These are phyloP conservation scores for Dinothrombium tinctorium DNA, from an alignment of 1,140 invertebrate genomes.

Conservation along the genomic window DNA sequence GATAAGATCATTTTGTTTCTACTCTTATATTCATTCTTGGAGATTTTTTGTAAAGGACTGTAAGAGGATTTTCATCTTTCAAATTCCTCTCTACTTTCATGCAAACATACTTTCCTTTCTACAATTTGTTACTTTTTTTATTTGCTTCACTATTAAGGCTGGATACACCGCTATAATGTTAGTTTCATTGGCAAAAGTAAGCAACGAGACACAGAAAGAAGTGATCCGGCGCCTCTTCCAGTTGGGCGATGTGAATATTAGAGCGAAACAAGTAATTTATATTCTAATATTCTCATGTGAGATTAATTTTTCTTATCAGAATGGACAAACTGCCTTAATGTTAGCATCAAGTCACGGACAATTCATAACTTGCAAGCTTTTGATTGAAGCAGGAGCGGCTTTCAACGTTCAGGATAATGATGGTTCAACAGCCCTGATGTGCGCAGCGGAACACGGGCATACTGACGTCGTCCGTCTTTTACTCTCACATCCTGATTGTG, in stretches of 20 bases:
- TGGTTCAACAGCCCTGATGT: conserved; percentile 82
- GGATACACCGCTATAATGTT: conserved; percentile 81
- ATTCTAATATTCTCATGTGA: no score
- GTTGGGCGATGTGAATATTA: conserved; percentile 60
- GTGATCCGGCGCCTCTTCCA: conserved; percentile 57
- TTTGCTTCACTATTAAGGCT: conserved; percentile 25
- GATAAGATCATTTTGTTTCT: background rate
- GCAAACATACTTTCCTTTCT: background rate
- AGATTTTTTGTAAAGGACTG: no score
- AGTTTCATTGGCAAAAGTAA: conserved; percentile 54
- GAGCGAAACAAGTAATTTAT: conserved; percentile 57
- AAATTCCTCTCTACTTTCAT: background rate
- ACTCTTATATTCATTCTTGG: no score
- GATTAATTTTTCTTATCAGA: no score
- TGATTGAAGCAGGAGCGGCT: conserved; percentile 61
- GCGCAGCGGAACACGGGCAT: conserved; percentile 77
- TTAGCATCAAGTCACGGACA: conserved; percentile 71
- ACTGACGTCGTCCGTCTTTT: conserved; percentile 58
- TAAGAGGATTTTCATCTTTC: no score
- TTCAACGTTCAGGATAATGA: conserved; percentile 66
- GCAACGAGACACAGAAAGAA: conserved; percentile 43
- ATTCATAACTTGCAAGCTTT: conserved; percentile 50
- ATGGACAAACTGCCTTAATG: conserved; percentile 82
- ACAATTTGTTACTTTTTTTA: conserved; percentile 1
- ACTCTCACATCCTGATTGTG: conserved; percentile 52